Base-by-base conservation (phyloP, 1,140 invertebrate species). In the Drosophila pachea region DNA sequence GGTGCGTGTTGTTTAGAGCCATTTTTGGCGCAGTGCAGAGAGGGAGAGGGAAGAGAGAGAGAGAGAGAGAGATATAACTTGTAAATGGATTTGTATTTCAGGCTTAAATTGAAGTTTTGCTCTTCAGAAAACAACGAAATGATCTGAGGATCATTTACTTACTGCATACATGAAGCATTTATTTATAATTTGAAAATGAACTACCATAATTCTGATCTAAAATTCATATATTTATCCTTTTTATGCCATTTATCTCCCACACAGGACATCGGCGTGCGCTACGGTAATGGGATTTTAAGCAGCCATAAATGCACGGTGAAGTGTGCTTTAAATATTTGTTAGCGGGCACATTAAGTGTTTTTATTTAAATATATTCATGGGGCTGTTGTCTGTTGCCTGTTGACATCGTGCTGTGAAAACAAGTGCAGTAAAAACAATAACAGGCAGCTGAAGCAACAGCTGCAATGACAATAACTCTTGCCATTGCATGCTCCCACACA, bases 321-420 rank as follows among this genome's bases (percentile, higher is more conserved):
- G 40, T 7, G 29, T 12, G 16, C 33, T 53, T 65, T 56, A 50
- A 70, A 56, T 22, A 22, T 58, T 56, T 53, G 29, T 12, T 16
- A 32, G 31, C 14, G 47, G 40, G n/a, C 61, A 50, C 64, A 61
- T 55, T 55, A 49, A 47, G 42, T 56, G 36, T 47, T 64, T 74
- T 81, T 64, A 64, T 81, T 79, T 74, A 83, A 82, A 81, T 74
- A 74, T 82, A 78, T 82, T 83, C 71, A 83, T 83, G 72, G 50
- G 59, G 72, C 68, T 40, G 40, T 56, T 56, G 54, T 56, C 54
- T 38, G 68, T 55, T 69, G 68, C 68, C 54, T 78, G 75, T 69
- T 82, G 78, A 75, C 68, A 83, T 78, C 62, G 52, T 74, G 70
- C 60, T 78, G 65, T 59, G 69, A 68, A 79, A 83, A 45, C 65